phyloP scores from a whole-genome alignment of 1,140 invertebrate species.

The Leptopilina clavipes region DNA sequence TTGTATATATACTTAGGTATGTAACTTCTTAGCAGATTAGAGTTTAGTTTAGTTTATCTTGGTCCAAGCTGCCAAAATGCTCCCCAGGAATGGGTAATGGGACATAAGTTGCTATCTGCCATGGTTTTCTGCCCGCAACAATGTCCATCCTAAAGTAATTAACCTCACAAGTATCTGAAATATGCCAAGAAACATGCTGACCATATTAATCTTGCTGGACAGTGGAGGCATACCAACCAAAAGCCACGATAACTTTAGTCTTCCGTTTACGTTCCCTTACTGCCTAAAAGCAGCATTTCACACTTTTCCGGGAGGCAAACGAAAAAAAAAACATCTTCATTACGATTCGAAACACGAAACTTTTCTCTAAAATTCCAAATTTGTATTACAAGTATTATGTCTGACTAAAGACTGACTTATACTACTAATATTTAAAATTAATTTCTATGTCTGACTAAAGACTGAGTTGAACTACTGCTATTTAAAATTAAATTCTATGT shows the following conservation, averaged over 20 bases:
- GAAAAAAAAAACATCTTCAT: background rate
- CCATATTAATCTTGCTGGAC: conserved; percentile 69
- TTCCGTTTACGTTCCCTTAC: conserved; percentile 3
- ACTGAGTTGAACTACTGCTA: too few species aligned
- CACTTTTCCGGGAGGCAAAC: too few species aligned
- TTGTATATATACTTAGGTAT: too few species aligned
- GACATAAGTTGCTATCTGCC: conserved; percentile 34
- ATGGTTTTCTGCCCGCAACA: conserved; percentile 56
- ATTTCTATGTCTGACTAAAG: too few species aligned
- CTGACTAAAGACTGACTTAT: too few species aligned
- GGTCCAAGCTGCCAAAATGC: background rate
- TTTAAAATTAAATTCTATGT: too few species aligned
- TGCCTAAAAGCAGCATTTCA: conserved; percentile 9
- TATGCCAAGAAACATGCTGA: conserved; percentile 72
- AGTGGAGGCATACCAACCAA: conserved; percentile 58
- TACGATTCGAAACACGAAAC: too few species aligned
- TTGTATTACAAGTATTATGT: too few species aligned
- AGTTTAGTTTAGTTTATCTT: background rate
- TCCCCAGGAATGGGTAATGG: conserved; percentile 31
- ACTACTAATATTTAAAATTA: too few species aligned
- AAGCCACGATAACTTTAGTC: conserved; percentile 36
- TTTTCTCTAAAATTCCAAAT: background rate
- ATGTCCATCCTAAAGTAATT: conserved; percentile 67
- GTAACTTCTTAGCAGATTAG: background rate
- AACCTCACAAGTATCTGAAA: conserved; percentile 70